A percentile compares a stretch with the other conserved stretches of the same genome.
Conservation (phyloP, 2,888 invertebrate species). For the Leucoma salicis region DNA sequence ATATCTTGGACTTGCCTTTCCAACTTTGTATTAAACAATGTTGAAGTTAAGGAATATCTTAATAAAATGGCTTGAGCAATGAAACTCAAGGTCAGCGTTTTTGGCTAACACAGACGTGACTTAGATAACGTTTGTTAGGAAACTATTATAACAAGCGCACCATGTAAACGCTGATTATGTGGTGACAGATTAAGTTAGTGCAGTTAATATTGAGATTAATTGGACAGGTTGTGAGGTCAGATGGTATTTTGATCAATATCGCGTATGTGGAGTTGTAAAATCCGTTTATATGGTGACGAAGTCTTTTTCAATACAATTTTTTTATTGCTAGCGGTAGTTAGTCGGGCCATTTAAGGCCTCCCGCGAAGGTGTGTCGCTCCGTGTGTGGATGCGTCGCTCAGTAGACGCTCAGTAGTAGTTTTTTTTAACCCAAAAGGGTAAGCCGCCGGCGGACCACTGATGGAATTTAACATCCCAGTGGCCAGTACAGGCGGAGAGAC, state of each 20-base stretch:
- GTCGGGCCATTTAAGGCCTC: too few relatives aligned
- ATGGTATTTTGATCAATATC: neutral
- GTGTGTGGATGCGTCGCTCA: too few relatives aligned
- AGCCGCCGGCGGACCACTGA: too few relatives aligned
- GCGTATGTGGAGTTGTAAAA: neutral
- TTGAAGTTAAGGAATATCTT: neutral
- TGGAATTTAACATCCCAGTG: too few relatives aligned
- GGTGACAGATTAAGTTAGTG: conserved; percentile 9
- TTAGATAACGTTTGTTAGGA: conserved; percentile 12
- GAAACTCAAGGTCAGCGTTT: conserved; percentile 16
- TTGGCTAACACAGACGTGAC: conserved; percentile 12
- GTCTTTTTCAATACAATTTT: too few relatives aligned
- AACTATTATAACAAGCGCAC: conserved; percentile 9
- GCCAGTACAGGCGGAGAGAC: too few relatives aligned
- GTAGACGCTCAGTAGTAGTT: too few relatives aligned
- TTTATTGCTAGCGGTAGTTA: too few relatives aligned
- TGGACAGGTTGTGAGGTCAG: conserved; percentile 11
- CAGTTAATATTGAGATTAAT: conserved; percentile 7
- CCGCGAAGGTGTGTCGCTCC: too few relatives aligned
- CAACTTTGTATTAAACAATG: neutral
- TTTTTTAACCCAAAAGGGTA: too few relatives aligned
- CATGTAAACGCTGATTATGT: conserved; percentile 8
- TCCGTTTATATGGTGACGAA: too few relatives aligned
- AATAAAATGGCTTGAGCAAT: conserved; percentile 2
- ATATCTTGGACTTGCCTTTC: conserved; percentile 30